Base-by-base conservation (phyloP, 2,888 invertebrate genomes). In the Pristionchus arcanus region DNA sequence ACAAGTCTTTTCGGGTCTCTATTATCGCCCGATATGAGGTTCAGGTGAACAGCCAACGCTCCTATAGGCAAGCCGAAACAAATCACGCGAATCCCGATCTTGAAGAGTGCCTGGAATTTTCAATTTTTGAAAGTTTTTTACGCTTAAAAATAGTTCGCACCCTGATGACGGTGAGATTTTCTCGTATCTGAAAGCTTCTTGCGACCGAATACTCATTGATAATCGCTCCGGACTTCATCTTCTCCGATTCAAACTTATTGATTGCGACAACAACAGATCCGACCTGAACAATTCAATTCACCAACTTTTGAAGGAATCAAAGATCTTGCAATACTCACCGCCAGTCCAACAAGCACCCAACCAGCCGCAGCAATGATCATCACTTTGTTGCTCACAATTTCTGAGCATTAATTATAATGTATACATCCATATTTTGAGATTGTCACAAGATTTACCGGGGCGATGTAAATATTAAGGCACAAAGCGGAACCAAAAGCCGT, bases 201-300 rank as follows among this genome's bases (percentile, higher is more conserved):
- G 81, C 81, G 0, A 81, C 81, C 0, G 81, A 81, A 49, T 81
- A 81, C 53, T 53, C 28, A 81, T 81, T 81, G 49, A 81, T 49
- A n/a, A 28, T 13, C 13, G 81, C 81, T 1, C 81, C 81, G 0
- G 34, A 21, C 37, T 74, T 74, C 74, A 74, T 34, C 21, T 37
- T 37, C 37, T 9, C 31, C 74, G 34, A n/a, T 21, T 21, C 74
- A 7, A 37, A 37, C 16, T 21, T 21, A 34, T 74, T 74, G 3
- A 74, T 4, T 7, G 11, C 5, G 5, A 74, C 5, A 5, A 74
- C 11, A 25, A 74, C 1, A 1, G 42, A 1, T 1, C 19, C 34
- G 74, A 34, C 21, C 74, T 74, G 34, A 37, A 19, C 16, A n/a
- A n/a, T n/a, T n/a, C n/a, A n/a, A n/a, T n/a, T n/a, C n/a, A n/a